Percentiles rank a stretch among this genome's conserved stretches.
Conservation (phyloP, 2,113 vertebrate species). For the Coracopsis vasa region DNA sequence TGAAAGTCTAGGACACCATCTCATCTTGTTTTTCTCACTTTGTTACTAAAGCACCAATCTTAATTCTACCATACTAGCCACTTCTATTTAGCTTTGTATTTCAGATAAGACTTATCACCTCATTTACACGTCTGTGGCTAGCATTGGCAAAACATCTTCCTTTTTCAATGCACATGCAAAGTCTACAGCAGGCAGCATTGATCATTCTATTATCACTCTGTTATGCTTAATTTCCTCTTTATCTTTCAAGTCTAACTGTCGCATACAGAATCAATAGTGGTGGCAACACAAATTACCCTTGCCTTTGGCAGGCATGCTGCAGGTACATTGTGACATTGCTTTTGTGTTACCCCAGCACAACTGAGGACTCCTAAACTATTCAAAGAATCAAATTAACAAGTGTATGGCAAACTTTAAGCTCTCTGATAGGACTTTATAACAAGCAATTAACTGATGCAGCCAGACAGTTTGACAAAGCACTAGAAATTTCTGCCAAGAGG, state of each 20-base stretch:
- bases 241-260: conserved; percentile 26
- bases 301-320: not conserved
- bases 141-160: not conserved
- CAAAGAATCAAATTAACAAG: not conserved
- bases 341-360: not conserved
- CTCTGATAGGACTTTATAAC: not conserved
- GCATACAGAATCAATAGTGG: not conserved
- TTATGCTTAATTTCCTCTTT: conserved; percentile 42
- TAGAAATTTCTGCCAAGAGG: not conserved
- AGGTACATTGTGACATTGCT: not conserved
- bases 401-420: fast-evolving
- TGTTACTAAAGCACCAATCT: not conserved
- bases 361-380: not conserved
- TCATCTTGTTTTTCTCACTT: not conserved
- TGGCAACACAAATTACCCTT: not conserved
- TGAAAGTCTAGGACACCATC: not conserved
- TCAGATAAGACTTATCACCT: not conserved
- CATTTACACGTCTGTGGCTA: not conserved
- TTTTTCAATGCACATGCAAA: not conserved
- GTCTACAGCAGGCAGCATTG: conserved; percentile 3
- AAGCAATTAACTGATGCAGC: not conserved
- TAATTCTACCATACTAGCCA: not conserved
- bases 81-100: not conserved
- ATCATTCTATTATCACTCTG: conserved; percentile 41
- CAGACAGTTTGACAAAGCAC: not conserved